Evolutionary conservation across 2,113 vertebrate genomes (phyloP).

Genomic region (Rhynchopsitta pachyrhyncha): DNA sequence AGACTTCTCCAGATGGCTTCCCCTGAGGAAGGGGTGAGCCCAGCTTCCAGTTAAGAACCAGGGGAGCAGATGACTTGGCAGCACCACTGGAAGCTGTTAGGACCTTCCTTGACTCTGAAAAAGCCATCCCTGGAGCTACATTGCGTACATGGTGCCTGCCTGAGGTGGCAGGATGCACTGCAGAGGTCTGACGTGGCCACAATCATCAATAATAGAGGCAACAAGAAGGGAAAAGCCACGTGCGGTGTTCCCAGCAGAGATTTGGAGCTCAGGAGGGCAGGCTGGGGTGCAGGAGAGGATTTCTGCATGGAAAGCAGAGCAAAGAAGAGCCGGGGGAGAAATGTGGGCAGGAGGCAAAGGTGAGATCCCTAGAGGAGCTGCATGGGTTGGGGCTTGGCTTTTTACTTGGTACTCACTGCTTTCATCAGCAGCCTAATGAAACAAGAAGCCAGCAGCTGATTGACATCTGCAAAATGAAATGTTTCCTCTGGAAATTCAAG

Average conservation of each 20-base stretch:
- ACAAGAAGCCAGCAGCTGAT: background rate
- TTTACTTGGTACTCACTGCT: rapidly evolving
- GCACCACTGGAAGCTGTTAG: background rate
- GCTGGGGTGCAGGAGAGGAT: background rate
- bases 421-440: background rate
- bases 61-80: background rate
- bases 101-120: background rate
- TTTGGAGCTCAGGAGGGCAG: background rate
- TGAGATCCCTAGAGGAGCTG: background rate
- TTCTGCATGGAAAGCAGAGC: background rate
- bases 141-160: background rate
- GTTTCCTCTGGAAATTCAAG: background rate
- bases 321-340: background rate
- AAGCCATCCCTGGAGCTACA: background rate
- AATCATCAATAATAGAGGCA: background rate
- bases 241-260: background rate
- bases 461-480: background rate
- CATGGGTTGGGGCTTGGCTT: background rate
- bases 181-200: rapidly evolving
- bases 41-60: background rate
- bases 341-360: background rate
- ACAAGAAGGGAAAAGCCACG: background rate
- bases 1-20: background rate
- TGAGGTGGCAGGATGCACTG: rapidly evolving
- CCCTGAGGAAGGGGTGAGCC: background rate